A percentile compares a stretch with the other conserved stretches of the same genome.
Evolutionary conservation across 2,113 vertebrate genomes (phyloP).

Genomic region (Myodes glareolus): DNA sequence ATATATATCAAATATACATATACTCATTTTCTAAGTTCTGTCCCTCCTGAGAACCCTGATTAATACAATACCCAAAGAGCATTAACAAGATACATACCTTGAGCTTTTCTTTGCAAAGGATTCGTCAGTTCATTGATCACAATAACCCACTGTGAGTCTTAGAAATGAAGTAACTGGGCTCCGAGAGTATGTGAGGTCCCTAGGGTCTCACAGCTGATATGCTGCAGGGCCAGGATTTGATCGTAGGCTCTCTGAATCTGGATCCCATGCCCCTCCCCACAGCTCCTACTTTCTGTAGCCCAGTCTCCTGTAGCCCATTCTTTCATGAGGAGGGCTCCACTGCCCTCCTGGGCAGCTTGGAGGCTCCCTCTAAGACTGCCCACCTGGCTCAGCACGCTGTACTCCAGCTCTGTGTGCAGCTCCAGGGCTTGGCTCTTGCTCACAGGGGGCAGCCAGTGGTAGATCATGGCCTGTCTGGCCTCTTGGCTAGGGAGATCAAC

Average conservation of each 20-base stretch:
- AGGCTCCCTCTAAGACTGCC: neutral
- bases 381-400: conserved; percentile 90
- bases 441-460: conserved; percentile 94
- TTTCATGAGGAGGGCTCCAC: neutral
- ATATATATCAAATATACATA: neutral
- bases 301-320: neutral
- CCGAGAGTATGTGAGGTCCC: neutral
- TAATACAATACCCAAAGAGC: too few species aligned
- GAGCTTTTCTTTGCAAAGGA: neutral
- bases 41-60: neutral
- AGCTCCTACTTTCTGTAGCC: neutral
- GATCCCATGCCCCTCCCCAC: neutral
- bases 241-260: neutral
- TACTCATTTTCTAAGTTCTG: neutral
- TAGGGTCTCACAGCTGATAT: neutral
- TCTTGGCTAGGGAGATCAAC: conserved; percentile 91
- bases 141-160: neutral
- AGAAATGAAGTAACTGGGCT: neutral
- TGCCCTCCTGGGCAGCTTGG: neutral
- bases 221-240: neutral
- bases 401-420: conserved; percentile 91
- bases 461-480: conserved; percentile 93
- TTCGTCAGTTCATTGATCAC: neutral
- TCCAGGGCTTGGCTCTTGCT: conserved; percentile 88
- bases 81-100: neutral